phyloP scores from a whole-genome alignment of 1,140 invertebrate genomes.

The Calephelis virginiensis region DNA sequence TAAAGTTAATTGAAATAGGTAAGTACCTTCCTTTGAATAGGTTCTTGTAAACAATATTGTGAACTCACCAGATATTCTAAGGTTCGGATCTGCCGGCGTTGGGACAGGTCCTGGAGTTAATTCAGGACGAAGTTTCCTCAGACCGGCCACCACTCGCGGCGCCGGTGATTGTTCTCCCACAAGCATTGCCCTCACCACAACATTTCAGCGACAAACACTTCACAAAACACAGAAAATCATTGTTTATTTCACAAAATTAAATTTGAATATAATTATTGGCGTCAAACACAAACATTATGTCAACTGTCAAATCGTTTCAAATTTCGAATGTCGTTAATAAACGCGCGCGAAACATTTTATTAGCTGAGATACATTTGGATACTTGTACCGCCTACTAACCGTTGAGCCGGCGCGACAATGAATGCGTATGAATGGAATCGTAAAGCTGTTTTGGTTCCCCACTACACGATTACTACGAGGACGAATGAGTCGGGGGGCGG shows the following conservation, averaged over 20 bases:
- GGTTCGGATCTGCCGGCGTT: conserved; percentile 62
- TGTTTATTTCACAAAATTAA: conserved; percentile 28
- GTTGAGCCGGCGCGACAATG: conserved; percentile 52
- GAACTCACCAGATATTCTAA: conserved; percentile 68
- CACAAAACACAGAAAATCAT: conserved; percentile 43
- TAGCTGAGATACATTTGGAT: conserved; percentile 29
- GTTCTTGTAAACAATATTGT: no score
- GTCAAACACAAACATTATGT: conserved; percentile 30
- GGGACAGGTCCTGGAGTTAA: conserved; percentile 65
- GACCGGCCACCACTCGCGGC: conserved; percentile 72
- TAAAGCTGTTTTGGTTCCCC: conserved; percentile 47
- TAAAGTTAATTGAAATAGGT: no score
- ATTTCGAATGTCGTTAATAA: conserved; percentile 66
- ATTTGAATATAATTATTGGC: conserved; percentile 18
- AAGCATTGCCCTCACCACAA: conserved; percentile 68
- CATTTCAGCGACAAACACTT: conserved; percentile 59
- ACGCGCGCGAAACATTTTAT: conserved; percentile 52
- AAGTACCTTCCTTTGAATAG: no score
- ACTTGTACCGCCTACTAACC: conserved; percentile 36
- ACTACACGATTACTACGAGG: conserved; percentile 48
- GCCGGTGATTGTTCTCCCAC: conserved; percentile 72
- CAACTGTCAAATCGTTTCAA: conserved; percentile 64
- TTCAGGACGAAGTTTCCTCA: conserved; percentile 68
- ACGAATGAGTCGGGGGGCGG: conserved; percentile 32
- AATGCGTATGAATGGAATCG: conserved; percentile 65